Evolutionary conservation across 2,888 invertebrate species (phyloP), one percentile per base, ranked within the genome.

Genomic region (Xestia rhomboidea): DNA sequence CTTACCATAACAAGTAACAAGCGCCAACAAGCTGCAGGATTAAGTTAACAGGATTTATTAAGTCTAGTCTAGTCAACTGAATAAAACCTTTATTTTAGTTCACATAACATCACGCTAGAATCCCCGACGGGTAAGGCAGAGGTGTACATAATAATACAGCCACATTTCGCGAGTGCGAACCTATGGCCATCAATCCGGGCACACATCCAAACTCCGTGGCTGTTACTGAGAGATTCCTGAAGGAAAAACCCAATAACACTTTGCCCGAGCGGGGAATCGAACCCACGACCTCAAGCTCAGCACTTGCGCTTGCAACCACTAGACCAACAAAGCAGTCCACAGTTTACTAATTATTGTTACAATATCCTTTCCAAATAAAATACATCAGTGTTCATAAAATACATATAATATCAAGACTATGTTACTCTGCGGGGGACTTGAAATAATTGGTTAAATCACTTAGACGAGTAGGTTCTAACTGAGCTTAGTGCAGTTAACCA

Each of bases 381-480:
- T 30, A 67, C 41, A 38, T 71, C 66, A 0, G 34, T 70, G 75
- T 77, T 64, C 44, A 74, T 15, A 64, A 60, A 76, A 73, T 67
- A 78, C 68, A 78, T 77, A 77, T 83, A 85, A 76, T 87, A 85
- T 84, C 81, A 82, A 80, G 84, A 79, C 82, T 90, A 91, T 88
- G 83, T 87, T 70, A 74, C 93, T 76, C 94, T 89, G 92, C 92
- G 88, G 94, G 94, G 89, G 92, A 90, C 89, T 87, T 86, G 90
- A 84, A 84, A 92, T 94, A 94, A 94, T 94, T 94, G 95, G 92
- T 93, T 88, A 73, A 86, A 85, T 82, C 86, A 87, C 88, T 86
- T 78, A 86, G 73, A 76, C 30, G 66, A 80, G 73, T 79, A 72
- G 76, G 79, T 72, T 73, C 54, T 34, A 68, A 81, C 77, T 64